These are phyloP conservation scores for Telmatochromis bifrenatus DNA, from an alignment of 2,113 vertebrate genomes.

Conservation along the genomic window DNA sequence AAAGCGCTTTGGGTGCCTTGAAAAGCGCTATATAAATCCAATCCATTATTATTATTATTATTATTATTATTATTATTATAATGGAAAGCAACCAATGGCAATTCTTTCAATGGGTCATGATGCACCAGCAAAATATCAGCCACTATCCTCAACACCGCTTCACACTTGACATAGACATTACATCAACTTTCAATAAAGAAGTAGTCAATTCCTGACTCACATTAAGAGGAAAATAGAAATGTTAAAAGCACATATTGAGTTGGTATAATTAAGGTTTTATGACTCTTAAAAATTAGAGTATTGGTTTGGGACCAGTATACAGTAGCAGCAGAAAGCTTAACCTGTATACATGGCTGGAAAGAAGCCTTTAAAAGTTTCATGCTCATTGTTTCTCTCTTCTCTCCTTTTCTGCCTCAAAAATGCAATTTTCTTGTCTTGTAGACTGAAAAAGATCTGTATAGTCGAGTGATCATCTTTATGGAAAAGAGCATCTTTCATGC, in stretches of 20 bases:
- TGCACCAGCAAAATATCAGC: background rate
- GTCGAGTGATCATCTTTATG: background rate
- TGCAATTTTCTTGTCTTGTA: background rate
- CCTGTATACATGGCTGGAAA: background rate
- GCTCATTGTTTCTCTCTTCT: background rate
- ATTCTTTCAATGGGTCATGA: background rate
- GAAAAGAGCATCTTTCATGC: background rate
- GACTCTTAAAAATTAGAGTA: background rate
- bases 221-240: background rate
- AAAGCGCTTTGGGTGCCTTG: too few species aligned
- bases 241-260: background rate
- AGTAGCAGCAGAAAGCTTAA: background rate
- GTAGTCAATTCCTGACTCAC: background rate
- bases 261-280: background rate
- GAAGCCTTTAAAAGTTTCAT: background rate
- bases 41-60: too few species aligned
- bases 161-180: background rate
- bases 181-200: background rate
- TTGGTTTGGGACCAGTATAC: background rate
- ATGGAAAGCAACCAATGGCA: background rate
- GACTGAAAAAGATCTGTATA: background rate
- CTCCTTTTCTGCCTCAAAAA: background rate
- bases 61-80: too few species aligned
- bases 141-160: background rate
- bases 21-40: too few species aligned